A percentile compares a stretch with the other conserved stretches of the same genome.
These are phyloP conservation scores for Sarcophaga rosellei DNA, from an alignment of 2,888 invertebrate species.

Conservation along the genomic window DNA sequence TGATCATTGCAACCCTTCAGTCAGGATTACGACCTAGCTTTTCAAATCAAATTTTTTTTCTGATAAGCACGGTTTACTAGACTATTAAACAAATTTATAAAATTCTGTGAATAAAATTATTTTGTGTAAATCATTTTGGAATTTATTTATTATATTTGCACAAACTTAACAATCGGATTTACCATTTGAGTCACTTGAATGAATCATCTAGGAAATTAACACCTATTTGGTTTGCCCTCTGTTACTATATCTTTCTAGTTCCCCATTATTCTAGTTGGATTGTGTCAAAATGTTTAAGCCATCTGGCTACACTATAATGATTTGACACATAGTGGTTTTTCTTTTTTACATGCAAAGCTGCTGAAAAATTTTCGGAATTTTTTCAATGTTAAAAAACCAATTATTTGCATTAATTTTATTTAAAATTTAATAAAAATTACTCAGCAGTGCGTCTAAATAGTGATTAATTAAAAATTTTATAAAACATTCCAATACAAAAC, in stretches of 20 bases:
- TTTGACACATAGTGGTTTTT: slow-evolving; percentile 65
- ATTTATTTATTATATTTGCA: no score
- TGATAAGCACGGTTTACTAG: no score
- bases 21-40: no score
- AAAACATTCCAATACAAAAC: slow-evolving; percentile 61
- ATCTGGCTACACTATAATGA: slow-evolving; percentile 46
- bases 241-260: not conserved
- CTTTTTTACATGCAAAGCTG: slow-evolving; percentile 57
- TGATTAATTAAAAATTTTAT: slow-evolving; percentile 26
- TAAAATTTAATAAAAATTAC: slow-evolving; percentile 39
- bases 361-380: slow-evolving; percentile 53
- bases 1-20: no score
- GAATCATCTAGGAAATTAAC: no score
- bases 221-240: not conserved
- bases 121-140: no score
- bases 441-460: slow-evolving; percentile 20
- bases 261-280: not conserved
- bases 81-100: no score
- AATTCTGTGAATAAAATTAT: no score
- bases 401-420: slow-evolving; percentile 67
- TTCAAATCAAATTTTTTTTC: no score
- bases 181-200: not conserved
- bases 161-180: not conserved
- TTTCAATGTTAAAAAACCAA: slow-evolving; percentile 63
- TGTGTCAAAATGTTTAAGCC: not conserved